Base-by-base conservation (phyloP, 2,888 invertebrate genomes). In the Eurytoma californica region DNA sequence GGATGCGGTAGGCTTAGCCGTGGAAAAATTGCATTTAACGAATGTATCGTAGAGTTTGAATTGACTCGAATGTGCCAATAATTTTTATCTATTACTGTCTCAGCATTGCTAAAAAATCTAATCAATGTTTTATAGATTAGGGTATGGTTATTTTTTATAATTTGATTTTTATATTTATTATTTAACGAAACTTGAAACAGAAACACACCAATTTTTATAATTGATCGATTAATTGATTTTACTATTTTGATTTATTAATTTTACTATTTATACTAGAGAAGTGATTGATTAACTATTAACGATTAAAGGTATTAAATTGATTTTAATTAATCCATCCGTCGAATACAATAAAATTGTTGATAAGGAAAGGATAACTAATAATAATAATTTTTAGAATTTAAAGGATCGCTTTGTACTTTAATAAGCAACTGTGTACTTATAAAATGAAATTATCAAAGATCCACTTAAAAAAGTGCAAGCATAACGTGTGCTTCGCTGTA, bases 11-110 rank as follows among this genome's bases (percentile, higher is more conserved):
- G 72, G 51, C n/a, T 77, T 75, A 78, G 73, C 73, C 57, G 2
- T 13, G 28, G 14, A 51, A 65, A 76, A 76, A 76, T 68, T 49
- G 16, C 77, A 73, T 39, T 78, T 51, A 72, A 78, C 49, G 53
- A 65, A 1, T 39, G 9, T 74, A 57, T 24, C 5, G 24, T 55
- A 76, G 63, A 66, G 28, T 63, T 78, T 72, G 20, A 58, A 69
- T 72, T 75, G 20, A 81, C 65, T 79, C 75, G 66, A 82, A 80
- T 77, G 83, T 81, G 81, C 83, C 83, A 82, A 82, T 80, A 80
- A 68, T 80, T 80, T 82, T 76, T 72, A 58, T 72, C 49, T 61
- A 63, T 79, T 72, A 30, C 9, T 69, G 30, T 79, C 70, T 68
- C 58, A 77, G 66, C 69, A 76, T 65, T 67, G 30, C 39, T 75